Conservation (phyloP, 2,797 vertebrate species). For the Myripristis murdjan region DNA sequence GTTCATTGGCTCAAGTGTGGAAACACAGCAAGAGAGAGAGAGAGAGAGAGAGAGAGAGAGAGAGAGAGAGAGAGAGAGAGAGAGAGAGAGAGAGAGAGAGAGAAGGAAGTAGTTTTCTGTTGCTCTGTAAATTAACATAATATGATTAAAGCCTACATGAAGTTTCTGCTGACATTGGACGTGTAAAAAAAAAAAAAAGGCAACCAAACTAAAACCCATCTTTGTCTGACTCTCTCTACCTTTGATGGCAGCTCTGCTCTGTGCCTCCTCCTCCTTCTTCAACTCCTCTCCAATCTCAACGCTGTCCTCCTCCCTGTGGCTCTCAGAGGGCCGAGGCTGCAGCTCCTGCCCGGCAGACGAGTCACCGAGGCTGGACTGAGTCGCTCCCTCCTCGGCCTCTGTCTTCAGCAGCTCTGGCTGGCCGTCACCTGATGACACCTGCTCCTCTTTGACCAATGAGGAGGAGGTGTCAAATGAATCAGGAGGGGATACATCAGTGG, state of each 20-base stretch:
- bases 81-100: not conserved
- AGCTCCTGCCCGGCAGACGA: constrained; percentile 8
- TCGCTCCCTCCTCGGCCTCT: constrained; percentile 4
- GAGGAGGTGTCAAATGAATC: not conserved
- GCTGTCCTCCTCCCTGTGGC: not conserved
- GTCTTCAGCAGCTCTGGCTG: constrained; percentile 16
- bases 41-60: not conserved
- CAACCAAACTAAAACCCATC: not conserved
- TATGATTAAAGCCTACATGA: too few relatives aligned
- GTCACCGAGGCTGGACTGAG: not conserved
- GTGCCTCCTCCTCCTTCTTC: constrained; percentile 6
- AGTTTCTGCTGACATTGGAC: too few relatives aligned
- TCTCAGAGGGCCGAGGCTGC: not conserved
- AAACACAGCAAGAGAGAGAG: not conserved
- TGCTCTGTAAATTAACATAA: too few relatives aligned
- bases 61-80: not conserved
- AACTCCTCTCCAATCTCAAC: constrained; percentile 13
- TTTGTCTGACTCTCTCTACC: constrained; percentile 20
- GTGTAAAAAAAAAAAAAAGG: too few relatives aligned
- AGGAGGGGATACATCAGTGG: not conserved
- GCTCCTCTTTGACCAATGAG: not conserved
- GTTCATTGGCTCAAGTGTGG: too few relatives aligned
- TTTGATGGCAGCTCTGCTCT: constrained; percentile 1
- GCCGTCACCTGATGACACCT: not conserved
- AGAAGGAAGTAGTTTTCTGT: too few relatives aligned